A percentile compares a stretch with the other conserved stretches of the same genome.
Evolutionary conservation across 2,113 vertebrate genomes (phyloP).

Genomic region (Dissostichus mawsoni): DNA sequence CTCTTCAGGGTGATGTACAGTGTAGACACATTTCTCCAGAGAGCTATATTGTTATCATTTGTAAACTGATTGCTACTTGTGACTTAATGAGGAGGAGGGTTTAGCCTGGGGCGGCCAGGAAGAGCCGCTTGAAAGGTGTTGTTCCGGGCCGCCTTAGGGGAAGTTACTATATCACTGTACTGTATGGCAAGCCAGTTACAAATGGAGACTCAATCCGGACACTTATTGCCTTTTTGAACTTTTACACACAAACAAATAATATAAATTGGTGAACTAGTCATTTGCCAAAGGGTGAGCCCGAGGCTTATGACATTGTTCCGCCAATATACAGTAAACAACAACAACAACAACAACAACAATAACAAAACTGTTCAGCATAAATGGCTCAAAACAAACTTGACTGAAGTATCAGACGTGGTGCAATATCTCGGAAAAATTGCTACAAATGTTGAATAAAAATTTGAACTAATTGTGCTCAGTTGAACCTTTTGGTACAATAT

Average conservation of each 20-base stretch:
- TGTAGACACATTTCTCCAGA: constrained; percentile 87
- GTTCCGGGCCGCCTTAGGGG: constrained; percentile 76
- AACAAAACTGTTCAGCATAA: constrained; percentile 71
- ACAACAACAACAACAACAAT: constrained; percentile 53
- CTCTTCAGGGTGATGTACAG: constrained; percentile 89
- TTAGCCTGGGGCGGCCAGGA: constrained; percentile 74
- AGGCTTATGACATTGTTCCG: constrained; percentile 58
- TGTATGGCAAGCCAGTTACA: constrained; percentile 87
- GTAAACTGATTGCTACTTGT: constrained; percentile 85
- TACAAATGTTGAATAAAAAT: constrained; percentile 32
- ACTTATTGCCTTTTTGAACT: constrained; percentile 83
- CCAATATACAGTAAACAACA: constrained; percentile 61
- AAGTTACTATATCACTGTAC: constrained; percentile 86
- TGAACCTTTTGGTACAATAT: constrained; percentile 10
- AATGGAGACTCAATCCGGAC: constrained; percentile 83
- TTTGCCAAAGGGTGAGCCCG: constrained; percentile 42
- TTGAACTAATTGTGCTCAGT: constrained; percentile 2
- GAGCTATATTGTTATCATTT: constrained; percentile 85
- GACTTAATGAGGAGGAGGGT: constrained; percentile 77
- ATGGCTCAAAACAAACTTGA: constrained; percentile 72
- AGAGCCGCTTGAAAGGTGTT: constrained; percentile 60
- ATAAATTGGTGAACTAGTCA: constrained; percentile 58
- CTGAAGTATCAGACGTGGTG: constrained; percentile 69
- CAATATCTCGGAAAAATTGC: constrained; percentile 47
- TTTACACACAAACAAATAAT: constrained; percentile 69